phyloP scores from a whole-genome alignment of 2,797 vertebrate species.

The Sebastes itinus region DNA sequence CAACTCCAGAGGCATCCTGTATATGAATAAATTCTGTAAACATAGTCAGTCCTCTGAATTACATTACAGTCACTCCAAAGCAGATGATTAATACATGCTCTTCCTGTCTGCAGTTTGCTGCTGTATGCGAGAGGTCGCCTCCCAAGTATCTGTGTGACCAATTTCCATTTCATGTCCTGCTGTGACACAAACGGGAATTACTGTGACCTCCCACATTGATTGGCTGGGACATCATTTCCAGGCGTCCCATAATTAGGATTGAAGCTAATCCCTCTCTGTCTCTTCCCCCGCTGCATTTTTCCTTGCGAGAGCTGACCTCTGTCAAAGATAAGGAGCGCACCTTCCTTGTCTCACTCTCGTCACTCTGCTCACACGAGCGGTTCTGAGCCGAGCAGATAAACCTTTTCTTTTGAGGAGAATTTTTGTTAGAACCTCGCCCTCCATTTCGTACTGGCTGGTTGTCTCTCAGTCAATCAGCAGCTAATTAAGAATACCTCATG shows the following conservation, averaged over 20 bases:
- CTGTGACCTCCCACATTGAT: constrained; percentile 77
- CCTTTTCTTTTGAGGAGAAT: constrained; percentile 53
- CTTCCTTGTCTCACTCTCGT: constrained; percentile 59
- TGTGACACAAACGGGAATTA: constrained; percentile 66
- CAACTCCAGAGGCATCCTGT: background rate
- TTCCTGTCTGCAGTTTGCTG: constrained; percentile 48
- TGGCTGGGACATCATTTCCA: constrained; percentile 73
- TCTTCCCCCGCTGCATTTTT: constrained; percentile 68
- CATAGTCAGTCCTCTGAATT: constrained; percentile 36
- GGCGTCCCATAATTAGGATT: constrained; percentile 75
- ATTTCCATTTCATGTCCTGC: constrained; percentile 66
- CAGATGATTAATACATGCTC: constrained; percentile 63
- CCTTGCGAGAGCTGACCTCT: constrained; percentile 74
- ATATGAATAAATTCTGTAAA: constrained; percentile 32
- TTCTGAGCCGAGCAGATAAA: constrained; percentile 72
- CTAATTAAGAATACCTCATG: constrained; percentile 53
- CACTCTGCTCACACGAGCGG: constrained; percentile 23
- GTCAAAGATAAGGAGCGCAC: constrained; percentile 77
- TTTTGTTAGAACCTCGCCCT: constrained; percentile 53
- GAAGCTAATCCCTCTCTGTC: constrained; percentile 76
- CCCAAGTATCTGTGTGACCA: constrained; percentile 41
- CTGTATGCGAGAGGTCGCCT: constrained; percentile 35
- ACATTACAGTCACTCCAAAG: constrained; percentile 41
- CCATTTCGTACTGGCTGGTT: constrained; percentile 36
- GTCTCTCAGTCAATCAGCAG: constrained; percentile 50